Base-by-base conservation (phyloP, 2,888 invertebrate genomes). In the Synergus gifuensis region DNA sequence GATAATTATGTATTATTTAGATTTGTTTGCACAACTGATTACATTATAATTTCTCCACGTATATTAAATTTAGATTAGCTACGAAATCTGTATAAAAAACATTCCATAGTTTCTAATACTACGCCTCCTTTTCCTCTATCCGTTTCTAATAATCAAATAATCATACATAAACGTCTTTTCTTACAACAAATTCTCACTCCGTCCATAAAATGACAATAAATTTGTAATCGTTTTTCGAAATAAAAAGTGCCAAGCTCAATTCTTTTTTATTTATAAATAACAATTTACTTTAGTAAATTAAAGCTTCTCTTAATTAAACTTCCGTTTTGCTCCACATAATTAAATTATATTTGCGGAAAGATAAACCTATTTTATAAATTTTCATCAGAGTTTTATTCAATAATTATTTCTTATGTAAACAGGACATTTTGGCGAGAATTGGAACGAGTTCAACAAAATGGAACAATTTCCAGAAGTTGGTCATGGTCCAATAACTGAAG, bases 401-500 rank as follows among this genome's bases (percentile, higher is more conserved):
- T 18, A 0, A 18, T 58, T 58, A 4, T 58, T 18, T 18, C 18
- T n/a, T 58, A 18, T 58, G 58, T 16, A 18, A 58, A 58, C 58
- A 58, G 58, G 58, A 1, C 18, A 18, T 58, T 58, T 58, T 9
- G 18, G 3, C 7, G 2, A 9, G 58, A 58, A 3, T 4, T 58
- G 58, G 58, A 58, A 9, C 58, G 58, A 54, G n/a, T n/a, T 54
- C 2, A n/a, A n/a, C n/a, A 8, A 58, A 58, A 58, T 58, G 58
- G 58, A 58, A 58, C 18, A 58, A 9, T 58, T 58, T 58, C n/a
- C 16, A 18, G 58, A 58, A 18, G 2, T 18, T 9, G 58, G 18
- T 2, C 54, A 16, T n/a, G 8, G n/a, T 3, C n/a, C 5, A 49
- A 90, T 88, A 87, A 85, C 22, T 63, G 69, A 42, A 80, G 16